Percentiles rank a stretch among this genome's conserved stretches.
Evolutionary conservation across 1,140 invertebrate genomes (phyloP).

Genomic region (Drosophila teissieri): DNA sequence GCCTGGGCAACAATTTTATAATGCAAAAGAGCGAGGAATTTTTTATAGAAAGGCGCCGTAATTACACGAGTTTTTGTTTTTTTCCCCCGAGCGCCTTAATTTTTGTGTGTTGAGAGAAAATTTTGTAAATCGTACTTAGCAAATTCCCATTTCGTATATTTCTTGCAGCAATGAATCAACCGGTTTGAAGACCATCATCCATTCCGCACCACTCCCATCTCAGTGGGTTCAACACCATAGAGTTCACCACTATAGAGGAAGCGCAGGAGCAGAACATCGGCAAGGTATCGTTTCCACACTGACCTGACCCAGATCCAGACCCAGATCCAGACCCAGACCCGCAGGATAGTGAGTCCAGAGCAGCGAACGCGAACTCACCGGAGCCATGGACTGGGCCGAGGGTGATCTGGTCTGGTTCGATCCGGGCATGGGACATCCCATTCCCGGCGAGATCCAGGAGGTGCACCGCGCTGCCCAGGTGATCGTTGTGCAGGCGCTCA

Average conservation of each 20-base stretch:
- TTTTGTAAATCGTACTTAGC: conserved; percentile 35
- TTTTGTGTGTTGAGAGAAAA: conserved; percentile 33
- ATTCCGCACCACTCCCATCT: conserved; percentile 1
- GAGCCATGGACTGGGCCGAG: conserved; percentile 86
- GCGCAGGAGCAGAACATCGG: not conserved
- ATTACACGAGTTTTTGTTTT: conserved; percentile 43
- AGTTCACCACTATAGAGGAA: conserved; percentile 1
- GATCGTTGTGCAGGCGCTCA: conserved; percentile 93
- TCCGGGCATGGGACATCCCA: conserved; percentile 93
- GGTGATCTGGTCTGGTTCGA: conserved; percentile 97
- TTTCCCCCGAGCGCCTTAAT: conserved; percentile 26
- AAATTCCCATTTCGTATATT: conserved; percentile 32
- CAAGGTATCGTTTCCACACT: not conserved
- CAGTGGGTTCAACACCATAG: not conserved
- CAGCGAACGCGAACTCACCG: not conserved
- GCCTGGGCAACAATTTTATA: conserved; percentile 39
- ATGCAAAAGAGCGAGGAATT: conserved; percentile 54
- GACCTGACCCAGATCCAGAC: not conserved
- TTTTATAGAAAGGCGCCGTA: conserved; percentile 54
- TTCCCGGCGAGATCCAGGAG: conserved; percentile 95
- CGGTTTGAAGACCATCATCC: conserved; percentile 45
- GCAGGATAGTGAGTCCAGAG: not conserved
- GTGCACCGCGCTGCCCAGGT: conserved; percentile 94
- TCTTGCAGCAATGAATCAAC: conserved; percentile 67
- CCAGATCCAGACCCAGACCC: too few relatives aligned